Percentiles rank a stretch among this genome's conserved stretches.
These are phyloP conservation scores for Ceramica pisi DNA, from an alignment of 2,888 invertebrate species.

Conservation along the genomic window DNA sequence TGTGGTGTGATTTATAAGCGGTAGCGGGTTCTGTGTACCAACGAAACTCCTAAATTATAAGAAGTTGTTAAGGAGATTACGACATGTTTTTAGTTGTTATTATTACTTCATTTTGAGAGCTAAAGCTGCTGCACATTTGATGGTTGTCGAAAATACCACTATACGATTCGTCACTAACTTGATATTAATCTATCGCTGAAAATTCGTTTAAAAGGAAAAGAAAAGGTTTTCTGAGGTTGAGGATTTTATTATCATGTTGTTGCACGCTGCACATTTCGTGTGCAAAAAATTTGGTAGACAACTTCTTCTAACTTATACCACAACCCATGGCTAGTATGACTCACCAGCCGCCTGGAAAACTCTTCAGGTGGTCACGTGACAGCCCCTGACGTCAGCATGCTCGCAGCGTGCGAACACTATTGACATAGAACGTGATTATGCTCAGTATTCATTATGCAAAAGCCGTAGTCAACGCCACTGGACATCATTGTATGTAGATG, in stretches of 20 bases:
- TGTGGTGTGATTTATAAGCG: constrained; percentile 63
- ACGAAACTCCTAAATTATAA: neutral
- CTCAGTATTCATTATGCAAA: constrained; percentile 61
- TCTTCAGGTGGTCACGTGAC: constrained; percentile 81
- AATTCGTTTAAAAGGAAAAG: neutral
- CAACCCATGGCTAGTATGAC: constrained; percentile 68
- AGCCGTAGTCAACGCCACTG: constrained; percentile 23
- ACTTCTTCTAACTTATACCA: constrained; percentile 63
- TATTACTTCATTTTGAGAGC: too few relatives aligned
- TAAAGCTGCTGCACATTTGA: too few relatives aligned
- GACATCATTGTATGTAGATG: constrained; percentile 57
- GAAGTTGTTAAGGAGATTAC: neutral
- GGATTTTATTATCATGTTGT: too few relatives aligned
- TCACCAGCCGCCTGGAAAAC: constrained; percentile 83
- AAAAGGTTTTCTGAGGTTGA: too few relatives aligned
- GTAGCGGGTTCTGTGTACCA: constrained; percentile 52
- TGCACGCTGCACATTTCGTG: neutral
- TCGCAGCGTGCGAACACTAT: constrained; percentile 68
- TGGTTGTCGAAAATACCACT: too few relatives aligned
- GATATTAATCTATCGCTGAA: too few relatives aligned
- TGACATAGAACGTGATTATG: constrained; percentile 70
- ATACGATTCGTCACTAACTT: too few relatives aligned
- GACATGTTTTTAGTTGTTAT: too few relatives aligned
- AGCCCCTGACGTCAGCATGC: constrained; percentile 73
- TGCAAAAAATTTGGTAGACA: neutral